Evolutionary conservation across 2,113 vertebrate species (phyloP), one percentile per base, ranked within the genome.

Genomic region (Ictalurus furcatus): DNA sequence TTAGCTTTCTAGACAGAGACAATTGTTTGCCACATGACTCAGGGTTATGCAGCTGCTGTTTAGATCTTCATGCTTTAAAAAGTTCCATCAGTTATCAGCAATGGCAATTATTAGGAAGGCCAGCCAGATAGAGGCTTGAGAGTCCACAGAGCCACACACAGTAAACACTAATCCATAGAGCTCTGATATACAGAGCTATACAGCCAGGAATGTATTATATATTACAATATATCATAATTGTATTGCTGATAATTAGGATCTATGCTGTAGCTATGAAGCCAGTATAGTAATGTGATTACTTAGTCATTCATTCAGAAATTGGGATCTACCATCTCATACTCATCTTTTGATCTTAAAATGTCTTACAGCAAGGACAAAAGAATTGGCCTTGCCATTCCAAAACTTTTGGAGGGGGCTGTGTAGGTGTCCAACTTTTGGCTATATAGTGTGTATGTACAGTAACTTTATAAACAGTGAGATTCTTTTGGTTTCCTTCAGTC

Each of bases 31-130:
- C 13, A 40, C 4, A 7, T 71, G 59, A 67, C 61, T 86, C 74
- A 81, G 6, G 84, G 84, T 86, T 81, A 85, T 40, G 25, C 83
- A 89, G 73, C 84, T 89, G 84, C 25, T 86, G 88, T 81, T 89
- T 86, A 40, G 73, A 85, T 37, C 30, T 74, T 85, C 13, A 78
- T 56, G 71, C 19, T 79, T 67, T 84, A 25, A 73, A 85, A 65
- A 76, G 71, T 34, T 84, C 34, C 48, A 79, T 58, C 73, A 85
- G 30, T 67, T 89, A 79, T 89, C 74, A 81, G 84, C 34, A 58
- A 34, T 81, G 48, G 6, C 54, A 40, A 80, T 71, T 85, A 81
- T 85, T 48, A 80, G 61, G 80, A 80, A 86, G 52, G 34, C 61
- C 74, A 89, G 21, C 25, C 34, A 81, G 63, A 89, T 65, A 85